Conservation (phyloP, 2,888 invertebrate species). For the Malachius bipustulatus region DNA sequence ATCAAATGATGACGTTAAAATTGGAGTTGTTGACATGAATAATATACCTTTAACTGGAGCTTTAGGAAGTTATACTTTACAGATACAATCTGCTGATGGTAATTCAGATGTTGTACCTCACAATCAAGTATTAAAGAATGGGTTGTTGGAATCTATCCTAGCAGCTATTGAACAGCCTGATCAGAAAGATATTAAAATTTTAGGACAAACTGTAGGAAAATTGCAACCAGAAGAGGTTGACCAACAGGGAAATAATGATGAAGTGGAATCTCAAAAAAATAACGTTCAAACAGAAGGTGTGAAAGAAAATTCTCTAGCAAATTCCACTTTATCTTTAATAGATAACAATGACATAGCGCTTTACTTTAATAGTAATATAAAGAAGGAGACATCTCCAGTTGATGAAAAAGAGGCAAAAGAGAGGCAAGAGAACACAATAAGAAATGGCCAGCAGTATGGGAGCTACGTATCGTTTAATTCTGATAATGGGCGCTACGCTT, state of each 20-base stretch:
- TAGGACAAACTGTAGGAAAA: neutral
- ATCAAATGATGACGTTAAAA: conserved; percentile 31
- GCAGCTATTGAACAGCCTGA: conserved; percentile 69
- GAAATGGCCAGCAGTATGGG: conserved; percentile 27
- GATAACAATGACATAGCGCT: conserved; percentile 49
- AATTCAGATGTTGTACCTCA: conserved; percentile 47
- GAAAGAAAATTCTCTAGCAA: conserved; percentile 14
- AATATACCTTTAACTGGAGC: conserved; percentile 46
- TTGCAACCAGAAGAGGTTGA: conserved; percentile 15
- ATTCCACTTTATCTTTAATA: conserved; percentile 32
- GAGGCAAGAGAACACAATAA: conserved; percentile 17
- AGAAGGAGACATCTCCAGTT: conserved; percentile 15
- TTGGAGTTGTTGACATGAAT: conserved; percentile 34
- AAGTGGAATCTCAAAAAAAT: neutral
- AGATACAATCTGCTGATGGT: conserved; percentile 56
- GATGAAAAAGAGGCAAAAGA: conserved; percentile 11
- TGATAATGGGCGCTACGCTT: conserved; percentile 23
- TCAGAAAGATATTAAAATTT: conserved; percentile 17
- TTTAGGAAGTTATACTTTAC: conserved; percentile 57
- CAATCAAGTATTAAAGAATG: conserved; percentile 66
- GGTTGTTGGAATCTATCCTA: conserved; percentile 66
- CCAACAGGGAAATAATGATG: neutral
- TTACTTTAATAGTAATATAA: conserved; percentile 38
- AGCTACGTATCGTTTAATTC: conserved; percentile 28
- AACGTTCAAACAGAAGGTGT: conserved; percentile 24